phyloP scores from a whole-genome alignment of 2,888 invertebrate species.

The Mystacides longicornis region DNA sequence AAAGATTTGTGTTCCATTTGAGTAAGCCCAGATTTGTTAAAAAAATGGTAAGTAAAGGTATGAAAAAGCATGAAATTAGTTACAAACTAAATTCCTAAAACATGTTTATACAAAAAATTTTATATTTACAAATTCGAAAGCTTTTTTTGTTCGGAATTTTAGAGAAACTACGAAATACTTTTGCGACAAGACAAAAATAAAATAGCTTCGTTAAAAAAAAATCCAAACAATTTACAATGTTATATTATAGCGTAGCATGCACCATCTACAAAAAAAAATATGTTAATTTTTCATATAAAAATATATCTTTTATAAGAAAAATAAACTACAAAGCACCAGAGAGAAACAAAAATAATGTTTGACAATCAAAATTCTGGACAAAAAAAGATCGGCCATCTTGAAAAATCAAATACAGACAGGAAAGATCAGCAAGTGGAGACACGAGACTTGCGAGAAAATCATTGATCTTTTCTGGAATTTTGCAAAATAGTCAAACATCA shows the following conservation, averaged over 20 bases:
- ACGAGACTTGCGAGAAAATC: background rate
- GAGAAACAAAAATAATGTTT: background rate
- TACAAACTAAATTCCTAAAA: background rate
- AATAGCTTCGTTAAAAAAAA: conserved; percentile 16
- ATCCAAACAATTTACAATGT: background rate
- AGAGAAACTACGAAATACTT: conserved; percentile 19
- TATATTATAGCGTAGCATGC: background rate
- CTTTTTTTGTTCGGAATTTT: background rate
- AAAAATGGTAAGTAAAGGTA: background rate
- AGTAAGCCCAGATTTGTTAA: background rate
- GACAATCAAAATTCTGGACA: background rate
- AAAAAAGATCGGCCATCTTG: background rate
- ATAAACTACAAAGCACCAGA: conserved; percentile 21
- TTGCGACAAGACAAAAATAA: conserved; percentile 24
- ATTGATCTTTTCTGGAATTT: no score
- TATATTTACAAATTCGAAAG: no score
- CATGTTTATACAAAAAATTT: no score
- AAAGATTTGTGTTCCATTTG: background rate
- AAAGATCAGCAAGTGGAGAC: background rate
- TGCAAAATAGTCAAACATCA: no score
- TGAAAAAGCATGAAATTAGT: background rate
- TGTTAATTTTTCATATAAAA: conserved; percentile 25
- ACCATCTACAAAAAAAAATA: conserved; percentile 8
- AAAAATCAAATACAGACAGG: background rate
- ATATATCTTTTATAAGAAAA: conserved; percentile 22